Conservation (phyloP, 2,888 invertebrate genomes). For the Eucera pruinosa region DNA sequence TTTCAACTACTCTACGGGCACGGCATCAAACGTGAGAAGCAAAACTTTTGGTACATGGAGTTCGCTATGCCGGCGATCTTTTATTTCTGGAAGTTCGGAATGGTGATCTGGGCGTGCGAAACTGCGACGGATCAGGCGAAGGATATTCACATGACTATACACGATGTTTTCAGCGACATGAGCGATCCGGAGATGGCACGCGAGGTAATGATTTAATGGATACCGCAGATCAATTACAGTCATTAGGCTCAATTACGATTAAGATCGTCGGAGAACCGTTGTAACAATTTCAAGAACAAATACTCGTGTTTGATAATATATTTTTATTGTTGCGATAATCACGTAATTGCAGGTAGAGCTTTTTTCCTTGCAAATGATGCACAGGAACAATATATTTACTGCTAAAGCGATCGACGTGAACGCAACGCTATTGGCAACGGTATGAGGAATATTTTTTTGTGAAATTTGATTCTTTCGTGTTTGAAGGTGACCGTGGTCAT, state of each 20-base stretch:
- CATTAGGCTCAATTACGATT: background rate
- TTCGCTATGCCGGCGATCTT: conserved; percentile 61
- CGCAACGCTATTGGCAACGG: conserved; percentile 71
- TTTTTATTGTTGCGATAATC: too few species aligned
- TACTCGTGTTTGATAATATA: too few species aligned
- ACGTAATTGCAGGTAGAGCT: conserved; percentile 70
- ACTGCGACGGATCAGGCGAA: conserved; percentile 65
- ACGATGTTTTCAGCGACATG: conserved; percentile 69
- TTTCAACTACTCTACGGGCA: conserved; percentile 3
- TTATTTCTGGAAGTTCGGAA: conserved; percentile 65
- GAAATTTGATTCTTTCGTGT: background rate
- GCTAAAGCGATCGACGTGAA: conserved; percentile 74
- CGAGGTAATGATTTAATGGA: conserved; percentile 50
- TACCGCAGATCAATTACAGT: background rate
- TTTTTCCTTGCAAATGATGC: conserved; percentile 77
- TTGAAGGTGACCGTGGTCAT: too few species aligned
- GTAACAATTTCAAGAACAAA: background rate
- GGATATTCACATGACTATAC: conserved; percentile 68
- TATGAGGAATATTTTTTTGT: conserved; percentile 39
- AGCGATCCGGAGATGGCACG: conserved; percentile 59
- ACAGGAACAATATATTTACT: conserved; percentile 71
- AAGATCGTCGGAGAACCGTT: background rate
- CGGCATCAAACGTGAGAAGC: background rate
- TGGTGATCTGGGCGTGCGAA: conserved; percentile 73
- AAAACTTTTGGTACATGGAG: conserved; percentile 68